A percentile compares a stretch with the other conserved stretches of the same genome.
Conservation (phyloP, 2,113 vertebrate genomes). For the Henicopernis longicauda region DNA sequence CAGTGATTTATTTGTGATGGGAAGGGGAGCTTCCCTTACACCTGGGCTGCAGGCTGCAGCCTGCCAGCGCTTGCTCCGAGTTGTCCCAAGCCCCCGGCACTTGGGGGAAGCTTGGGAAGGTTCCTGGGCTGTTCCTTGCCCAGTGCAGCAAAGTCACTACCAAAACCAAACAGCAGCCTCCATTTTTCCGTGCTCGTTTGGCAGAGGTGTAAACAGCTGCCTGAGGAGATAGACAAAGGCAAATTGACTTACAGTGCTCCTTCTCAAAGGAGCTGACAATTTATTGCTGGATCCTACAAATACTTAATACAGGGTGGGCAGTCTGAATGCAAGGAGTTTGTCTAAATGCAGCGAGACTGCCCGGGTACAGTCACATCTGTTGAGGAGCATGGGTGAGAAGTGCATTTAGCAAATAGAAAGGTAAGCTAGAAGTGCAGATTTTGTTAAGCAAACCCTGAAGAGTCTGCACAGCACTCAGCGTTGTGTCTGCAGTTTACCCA, state of each 20-base stretch:
- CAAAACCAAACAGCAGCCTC: neutral
- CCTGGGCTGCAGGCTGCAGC: neutral
- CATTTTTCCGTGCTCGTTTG: fast-evolving
- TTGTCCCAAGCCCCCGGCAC: neutral
- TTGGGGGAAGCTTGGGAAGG: neutral
- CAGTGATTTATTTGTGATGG: neutral
- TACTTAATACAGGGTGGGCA: neutral
- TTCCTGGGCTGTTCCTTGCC: neutral
- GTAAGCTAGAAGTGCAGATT: neutral
- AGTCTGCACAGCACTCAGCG: neutral
- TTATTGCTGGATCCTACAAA: fast-evolving
- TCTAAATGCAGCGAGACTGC: too few species aligned
- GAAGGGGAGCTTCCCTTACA: neutral
- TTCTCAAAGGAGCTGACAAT: fast-evolving
- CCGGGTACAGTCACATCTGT: fast-evolving
- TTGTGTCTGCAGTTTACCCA: neutral
- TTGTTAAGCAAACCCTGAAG: neutral
- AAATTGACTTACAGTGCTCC: neutral
- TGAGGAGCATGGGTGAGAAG: neutral
- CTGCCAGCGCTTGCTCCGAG: fast-evolving
- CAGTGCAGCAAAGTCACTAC: neutral
- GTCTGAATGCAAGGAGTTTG: neutral
- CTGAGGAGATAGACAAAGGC: neutral
- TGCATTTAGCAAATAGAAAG: neutral
- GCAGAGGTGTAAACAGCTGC: neutral